Evolutionary conservation across 92 coral and sea anemone species (phyloP).

Genomic region (Palythoa grandis): DNA sequence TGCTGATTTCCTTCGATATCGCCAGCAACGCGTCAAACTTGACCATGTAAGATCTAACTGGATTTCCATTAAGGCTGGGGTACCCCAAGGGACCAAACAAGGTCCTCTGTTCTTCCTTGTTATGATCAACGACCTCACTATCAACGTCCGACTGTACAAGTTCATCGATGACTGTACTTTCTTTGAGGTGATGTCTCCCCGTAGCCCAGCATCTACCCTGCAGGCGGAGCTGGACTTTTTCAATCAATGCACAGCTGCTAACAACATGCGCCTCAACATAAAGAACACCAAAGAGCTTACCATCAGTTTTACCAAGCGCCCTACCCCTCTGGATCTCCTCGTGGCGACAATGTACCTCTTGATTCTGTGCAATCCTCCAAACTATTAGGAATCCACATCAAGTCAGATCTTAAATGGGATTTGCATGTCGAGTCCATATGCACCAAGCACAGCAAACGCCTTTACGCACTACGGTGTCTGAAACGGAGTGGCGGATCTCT

Average conservation of each 20-base stretch:
- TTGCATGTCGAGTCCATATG: slow-evolving; percentile 1
- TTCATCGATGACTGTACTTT: slow-evolving; percentile 49
- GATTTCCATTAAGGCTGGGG: not conserved
- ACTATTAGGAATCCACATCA: not conserved
- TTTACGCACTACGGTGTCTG: slow-evolving; percentile 8
- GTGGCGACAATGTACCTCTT: not conserved
- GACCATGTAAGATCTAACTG: slow-evolving; percentile 39
- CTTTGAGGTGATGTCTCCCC: slow-evolving; percentile 46
- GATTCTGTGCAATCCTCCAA: not conserved
- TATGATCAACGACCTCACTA: not conserved
- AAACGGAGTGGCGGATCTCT: no score
- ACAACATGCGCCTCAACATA: slow-evolving; percentile 7
- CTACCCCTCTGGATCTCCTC: slow-evolving; percentile 11
- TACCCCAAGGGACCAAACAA: not conserved
- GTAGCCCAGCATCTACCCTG: not conserved
- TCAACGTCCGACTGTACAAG: slow-evolving; percentile 40
- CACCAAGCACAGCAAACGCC: not conserved
- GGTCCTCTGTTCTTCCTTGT: not conserved
- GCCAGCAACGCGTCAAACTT: slow-evolving; percentile 54
- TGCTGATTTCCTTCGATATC: slow-evolving; percentile 51
- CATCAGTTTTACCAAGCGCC: not conserved
- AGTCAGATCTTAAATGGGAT: slow-evolving; percentile 7
- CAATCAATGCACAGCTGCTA: slow-evolving; percentile 25
- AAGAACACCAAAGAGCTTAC: not conserved
- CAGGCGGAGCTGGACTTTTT: slow-evolving; percentile 46